Evolutionary conservation across 1,140 invertebrate species (phyloP).

Genomic region (Schlechtendalia chinensis): DNA sequence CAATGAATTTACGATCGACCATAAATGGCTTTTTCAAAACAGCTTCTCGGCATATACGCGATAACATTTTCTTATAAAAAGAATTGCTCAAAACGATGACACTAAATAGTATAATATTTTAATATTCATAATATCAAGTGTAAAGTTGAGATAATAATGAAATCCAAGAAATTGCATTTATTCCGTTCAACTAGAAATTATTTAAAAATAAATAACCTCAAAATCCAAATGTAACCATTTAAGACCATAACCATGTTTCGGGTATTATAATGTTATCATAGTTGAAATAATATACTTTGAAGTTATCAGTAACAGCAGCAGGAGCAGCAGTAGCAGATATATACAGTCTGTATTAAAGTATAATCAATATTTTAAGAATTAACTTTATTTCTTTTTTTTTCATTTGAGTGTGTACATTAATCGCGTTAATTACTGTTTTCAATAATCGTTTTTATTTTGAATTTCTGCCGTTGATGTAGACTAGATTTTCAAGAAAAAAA

Average conservation of each 20-base stretch:
- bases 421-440: background rate
- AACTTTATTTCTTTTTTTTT: background rate
- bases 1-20: background rate
- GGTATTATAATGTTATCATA: background rate
- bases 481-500: background rate
- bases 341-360: background rate
- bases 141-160: no score
- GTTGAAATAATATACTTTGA: background rate
- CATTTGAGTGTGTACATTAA: background rate
- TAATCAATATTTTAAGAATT: conserved; percentile 20
- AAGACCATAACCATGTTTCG: no score
- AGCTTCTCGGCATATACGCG: background rate
- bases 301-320: background rate
- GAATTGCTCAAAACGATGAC: no score
- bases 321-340: no score
- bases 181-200: no score
- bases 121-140: no score
- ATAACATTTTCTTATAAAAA: background rate
- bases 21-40: background rate
- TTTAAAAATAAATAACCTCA: background rate
- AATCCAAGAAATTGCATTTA: no score
- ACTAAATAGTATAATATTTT: no score
- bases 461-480: background rate
- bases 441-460: background rate
- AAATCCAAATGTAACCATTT: background rate